These are phyloP conservation scores for Chitala chitala DNA, from an alignment of 2,113 vertebrate species.

Conservation along the genomic window DNA sequence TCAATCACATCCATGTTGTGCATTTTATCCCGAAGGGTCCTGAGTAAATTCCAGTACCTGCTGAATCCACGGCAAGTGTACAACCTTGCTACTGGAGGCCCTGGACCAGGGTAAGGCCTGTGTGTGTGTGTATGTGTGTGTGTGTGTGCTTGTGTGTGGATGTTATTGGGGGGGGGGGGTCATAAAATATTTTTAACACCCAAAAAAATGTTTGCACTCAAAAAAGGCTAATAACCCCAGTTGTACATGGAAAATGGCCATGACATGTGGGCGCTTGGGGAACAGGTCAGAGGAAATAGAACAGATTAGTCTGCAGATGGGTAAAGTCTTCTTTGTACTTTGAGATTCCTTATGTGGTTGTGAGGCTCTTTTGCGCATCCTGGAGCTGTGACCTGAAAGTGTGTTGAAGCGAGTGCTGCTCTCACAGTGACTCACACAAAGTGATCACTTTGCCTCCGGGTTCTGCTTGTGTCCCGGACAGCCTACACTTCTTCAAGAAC, in stretches of 20 bases:
- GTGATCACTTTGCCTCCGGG: background rate
- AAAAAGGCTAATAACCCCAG: no score
- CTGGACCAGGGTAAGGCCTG: slow-evolving; percentile 70
- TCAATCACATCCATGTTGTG: background rate
- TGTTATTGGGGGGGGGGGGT: no score
- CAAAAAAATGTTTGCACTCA: background rate
- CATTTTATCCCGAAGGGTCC: slow-evolving; percentile 61
- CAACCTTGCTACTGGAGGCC: slow-evolving; percentile 77
- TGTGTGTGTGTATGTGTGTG: no score
- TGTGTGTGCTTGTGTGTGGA: no score
- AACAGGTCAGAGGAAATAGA: background rate
- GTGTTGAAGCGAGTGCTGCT: background rate
- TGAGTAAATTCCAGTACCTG: slow-evolving; percentile 83
- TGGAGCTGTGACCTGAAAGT: background rate
- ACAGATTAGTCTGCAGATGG: background rate
- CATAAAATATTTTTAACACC: background rate
- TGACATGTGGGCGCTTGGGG: no score
- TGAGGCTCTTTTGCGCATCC: background rate
- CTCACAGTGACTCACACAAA: background rate
- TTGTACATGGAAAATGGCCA: no score
- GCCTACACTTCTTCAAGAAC: slow-evolving; percentile 64
- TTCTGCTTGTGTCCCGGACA: slow-evolving; percentile 29
- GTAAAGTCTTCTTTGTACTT: background rate
- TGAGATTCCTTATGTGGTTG: background rate
- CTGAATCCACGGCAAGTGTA: slow-evolving; percentile 87